These are phyloP conservation scores for Cloeon dipterum DNA, from an alignment of 2,888 invertebrate genomes.

Conservation along the genomic window DNA sequence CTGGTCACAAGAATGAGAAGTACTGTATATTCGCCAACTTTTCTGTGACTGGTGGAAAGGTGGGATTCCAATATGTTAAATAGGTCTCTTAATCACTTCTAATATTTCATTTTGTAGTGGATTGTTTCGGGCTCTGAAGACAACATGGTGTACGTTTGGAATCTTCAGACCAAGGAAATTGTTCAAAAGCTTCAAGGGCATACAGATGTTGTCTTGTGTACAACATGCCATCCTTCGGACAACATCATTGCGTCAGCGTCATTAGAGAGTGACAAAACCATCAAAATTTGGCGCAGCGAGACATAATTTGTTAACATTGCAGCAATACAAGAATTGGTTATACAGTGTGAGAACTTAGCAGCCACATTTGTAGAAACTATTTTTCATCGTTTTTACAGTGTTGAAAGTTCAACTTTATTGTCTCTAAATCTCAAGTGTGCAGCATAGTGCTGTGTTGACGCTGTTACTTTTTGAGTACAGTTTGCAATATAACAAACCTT, in stretches of 20 bases:
- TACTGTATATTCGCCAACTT: conserved; percentile 99
- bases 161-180: conserved; percentile 96
- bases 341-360: too few relatives aligned
- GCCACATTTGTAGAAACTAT: too few relatives aligned
- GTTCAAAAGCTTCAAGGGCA: conserved; percentile 95
- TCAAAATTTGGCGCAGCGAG: conserved; percentile 97
- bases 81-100: neutral
- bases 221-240: conserved; percentile 96
- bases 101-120: conserved; percentile 40
- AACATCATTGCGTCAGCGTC: conserved; percentile 99
- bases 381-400: too few relatives aligned
- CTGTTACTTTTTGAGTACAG: too few relatives aligned
- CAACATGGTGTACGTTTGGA: conserved; percentile 98
- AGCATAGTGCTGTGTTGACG: too few relatives aligned
- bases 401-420: too few relatives aligned
- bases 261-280: conserved; percentile 94
- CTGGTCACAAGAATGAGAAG: conserved; percentile 96
- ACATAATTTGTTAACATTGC: conserved; percentile 42
- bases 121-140: conserved; percentile 99
- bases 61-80: conserved; percentile 21
- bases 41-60: conserved; percentile 98
- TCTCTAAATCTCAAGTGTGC: too few relatives aligned
- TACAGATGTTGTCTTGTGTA: conserved; percentile 84
- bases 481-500: too few relatives aligned
- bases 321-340: too few relatives aligned